phyloP scores from a whole-genome alignment of 1,140 invertebrate species.

The Drosophila simulans region DNA sequence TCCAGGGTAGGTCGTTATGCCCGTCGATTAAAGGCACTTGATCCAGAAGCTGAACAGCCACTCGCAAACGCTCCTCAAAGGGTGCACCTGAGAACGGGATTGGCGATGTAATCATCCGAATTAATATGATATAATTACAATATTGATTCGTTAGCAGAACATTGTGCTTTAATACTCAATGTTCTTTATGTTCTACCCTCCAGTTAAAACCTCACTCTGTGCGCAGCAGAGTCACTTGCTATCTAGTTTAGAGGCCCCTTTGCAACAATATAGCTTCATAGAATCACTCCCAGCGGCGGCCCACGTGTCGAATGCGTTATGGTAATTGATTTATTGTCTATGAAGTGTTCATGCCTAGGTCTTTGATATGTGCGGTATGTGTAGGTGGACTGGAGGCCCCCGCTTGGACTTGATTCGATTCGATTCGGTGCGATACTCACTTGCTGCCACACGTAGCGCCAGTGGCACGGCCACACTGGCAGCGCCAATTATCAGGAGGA shows the following conservation, averaged over 20 bases:
- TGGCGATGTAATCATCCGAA: background rate
- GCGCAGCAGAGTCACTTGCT: slow-evolving; percentile 35
- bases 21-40: slow-evolving; percentile 90
- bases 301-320: slow-evolving; percentile 74
- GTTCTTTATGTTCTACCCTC: too few species aligned
- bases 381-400: background rate
- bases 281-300: background rate
- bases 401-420: slow-evolving; percentile 4
- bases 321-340: slow-evolving; percentile 83
- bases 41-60: slow-evolving; percentile 87
- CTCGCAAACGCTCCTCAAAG: slow-evolving; percentile 87
- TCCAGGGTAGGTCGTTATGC: slow-evolving; percentile 96
- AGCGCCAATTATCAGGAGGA: slow-evolving; percentile 88
- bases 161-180: background rate
- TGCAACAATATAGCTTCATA: background rate
- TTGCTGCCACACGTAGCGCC: slow-evolving; percentile 87
- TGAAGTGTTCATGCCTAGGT: slow-evolving; percentile 9
- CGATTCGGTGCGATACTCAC: slow-evolving; percentile 64
- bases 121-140: background rate
- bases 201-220: background rate
- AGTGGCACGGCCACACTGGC: slow-evolving; percentile 88
- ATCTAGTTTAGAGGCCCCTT: slow-evolving; percentile 54
- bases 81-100: slow-evolving; percentile 85
- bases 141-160: background rate
- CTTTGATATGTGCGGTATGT: slow-evolving; percentile 3